Base-by-base conservation (phyloP, 2,113 vertebrate species). In the Gobiocypris rarus region DNA sequence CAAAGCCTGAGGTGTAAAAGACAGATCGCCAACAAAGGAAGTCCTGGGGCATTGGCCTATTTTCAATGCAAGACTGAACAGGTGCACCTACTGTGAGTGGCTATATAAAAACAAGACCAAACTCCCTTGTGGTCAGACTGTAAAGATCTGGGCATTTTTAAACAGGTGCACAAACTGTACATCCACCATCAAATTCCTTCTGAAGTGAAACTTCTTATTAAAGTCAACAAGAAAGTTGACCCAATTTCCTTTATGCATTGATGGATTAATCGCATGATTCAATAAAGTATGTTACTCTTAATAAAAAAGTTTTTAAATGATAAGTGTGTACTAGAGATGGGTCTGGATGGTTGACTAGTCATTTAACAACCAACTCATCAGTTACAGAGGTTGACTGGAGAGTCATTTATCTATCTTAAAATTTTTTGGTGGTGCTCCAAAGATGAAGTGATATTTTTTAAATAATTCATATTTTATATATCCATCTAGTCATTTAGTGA, bases 1-100 rank as follows among this genome's bases (percentile, higher is more conserved):
- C 48, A 50, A 79, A 52, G 58, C 73, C 77, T 48, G 28, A n/a
- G 74, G 79, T 52, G n/a, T 74, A 69, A 77, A 28, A 77, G 50
- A 61, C 24, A 38, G 48, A 73, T n/a, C n/a, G 48, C 69, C 41
- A 76, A n/a, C 63, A 76, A 73, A 70, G 31, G 31, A 81, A 43
- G 15, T 56, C 38, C 45, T 74, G 45, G 9, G 65, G 73, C 73
- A 50, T 3, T 24, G 45, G 26, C 24, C 54, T 28, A 43, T 81
- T 75, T 81, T 43, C 59, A 65, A 67, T n/a, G 28, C n/a, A 52
- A 74, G 54, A 48, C 19, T 2, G 80, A 70, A 41, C 58, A 83
- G 82, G 58, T 52, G 71, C 28, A 26, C 28, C 4, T 50, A 76
- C 43, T 14, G 41, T 5, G 9, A 81, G 8, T 15, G 58, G 45